Percentiles rank a stretch among this genome's conserved stretches.
Conservation (phyloP, 64 coral and sea anemone genomes). For the Stichodactyla helianthus region DNA sequence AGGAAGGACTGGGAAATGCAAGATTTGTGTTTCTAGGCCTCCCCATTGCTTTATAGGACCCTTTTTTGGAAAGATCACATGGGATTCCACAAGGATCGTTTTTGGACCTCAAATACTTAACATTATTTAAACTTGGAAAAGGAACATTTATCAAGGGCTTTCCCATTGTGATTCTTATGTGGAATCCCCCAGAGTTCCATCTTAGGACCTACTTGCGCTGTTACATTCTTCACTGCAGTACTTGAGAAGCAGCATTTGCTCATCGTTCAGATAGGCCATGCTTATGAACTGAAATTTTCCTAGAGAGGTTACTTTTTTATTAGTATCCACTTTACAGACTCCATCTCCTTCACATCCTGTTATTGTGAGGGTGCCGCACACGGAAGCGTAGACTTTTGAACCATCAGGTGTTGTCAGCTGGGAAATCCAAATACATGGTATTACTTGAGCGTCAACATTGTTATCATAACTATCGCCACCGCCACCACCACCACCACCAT, state of each 20-base stretch:
- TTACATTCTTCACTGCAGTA: constrained; percentile 21
- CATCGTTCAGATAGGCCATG: constrained; percentile 39
- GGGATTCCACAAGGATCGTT: neutral
- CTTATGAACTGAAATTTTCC: constrained; percentile 1
- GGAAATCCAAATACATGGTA: neutral
- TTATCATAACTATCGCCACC: neutral
- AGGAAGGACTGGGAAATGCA: too few relatives aligned
- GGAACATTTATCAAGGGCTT: too few relatives aligned
- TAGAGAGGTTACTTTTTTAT: neutral
- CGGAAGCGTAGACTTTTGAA: neutral
- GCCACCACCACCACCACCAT: neutral
- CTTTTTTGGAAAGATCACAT: neutral
- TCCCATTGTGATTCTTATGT: neutral
- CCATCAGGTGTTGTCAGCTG: neutral
- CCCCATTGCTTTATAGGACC: too few relatives aligned
- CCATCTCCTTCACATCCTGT: constrained; percentile 2
- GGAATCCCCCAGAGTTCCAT: neutral
- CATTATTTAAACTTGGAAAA: too few relatives aligned
- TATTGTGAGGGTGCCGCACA: neutral
- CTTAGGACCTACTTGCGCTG: neutral
- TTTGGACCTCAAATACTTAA: neutral
- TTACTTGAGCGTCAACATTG: neutral
- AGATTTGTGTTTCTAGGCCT: too few relatives aligned
- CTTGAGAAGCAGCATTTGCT: constrained; percentile 43
- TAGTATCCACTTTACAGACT: neutral